These are phyloP conservation scores for Silvanus unidentatus DNA, from an alignment of 2,888 invertebrate genomes.

Conservation along the genomic window DNA sequence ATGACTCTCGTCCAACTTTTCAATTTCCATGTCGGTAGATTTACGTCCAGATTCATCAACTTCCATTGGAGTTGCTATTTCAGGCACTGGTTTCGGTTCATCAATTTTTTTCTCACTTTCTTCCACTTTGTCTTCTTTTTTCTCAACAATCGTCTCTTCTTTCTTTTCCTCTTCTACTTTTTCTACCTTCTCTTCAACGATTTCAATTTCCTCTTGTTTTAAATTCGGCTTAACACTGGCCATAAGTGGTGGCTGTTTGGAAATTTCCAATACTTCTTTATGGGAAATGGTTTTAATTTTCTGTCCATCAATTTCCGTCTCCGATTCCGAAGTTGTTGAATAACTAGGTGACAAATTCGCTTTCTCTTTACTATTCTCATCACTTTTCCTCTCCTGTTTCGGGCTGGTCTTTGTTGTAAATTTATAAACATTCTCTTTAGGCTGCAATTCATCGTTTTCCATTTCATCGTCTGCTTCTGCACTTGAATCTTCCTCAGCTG, in stretches of 20 bases:
- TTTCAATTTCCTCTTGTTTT: slow-evolving; percentile 17
- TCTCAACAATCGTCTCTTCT: slow-evolving; percentile 3
- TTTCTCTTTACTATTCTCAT: slow-evolving; percentile 40
- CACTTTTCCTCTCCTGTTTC: slow-evolving; percentile 48
- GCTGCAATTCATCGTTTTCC: slow-evolving; percentile 58
- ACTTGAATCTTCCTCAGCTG: slow-evolving; percentile 57
- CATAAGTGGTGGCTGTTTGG: slow-evolving; percentile 8
- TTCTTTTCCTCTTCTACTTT: slow-evolving; percentile 4
- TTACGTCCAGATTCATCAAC: slow-evolving; percentile 25
- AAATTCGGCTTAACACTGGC: slow-evolving; percentile 3
- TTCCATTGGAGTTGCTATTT: slow-evolving; percentile 13
- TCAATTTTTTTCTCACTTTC: slow-evolving; percentile 7
- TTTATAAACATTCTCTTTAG: slow-evolving; percentile 41
- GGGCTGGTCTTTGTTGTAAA: slow-evolving; percentile 32
- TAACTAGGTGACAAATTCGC: slow-evolving; percentile 28
- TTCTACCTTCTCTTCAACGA: slow-evolving; percentile 4
- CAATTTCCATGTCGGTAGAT: slow-evolving; percentile 35
- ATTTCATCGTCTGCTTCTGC: slow-evolving; percentile 64
- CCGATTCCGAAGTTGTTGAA: slow-evolving; percentile 44
- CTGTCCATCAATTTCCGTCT: slow-evolving; percentile 47
- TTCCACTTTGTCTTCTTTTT: slow-evolving; percentile 6
- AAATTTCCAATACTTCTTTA: slow-evolving; percentile 39
- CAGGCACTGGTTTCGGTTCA: slow-evolving; percentile 1
- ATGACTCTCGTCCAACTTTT: slow-evolving; percentile 28
- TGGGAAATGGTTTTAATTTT: slow-evolving; percentile 45